Base-by-base conservation (phyloP, 1,140 invertebrate genomes). In the Drosophila malerkotliana region DNA sequence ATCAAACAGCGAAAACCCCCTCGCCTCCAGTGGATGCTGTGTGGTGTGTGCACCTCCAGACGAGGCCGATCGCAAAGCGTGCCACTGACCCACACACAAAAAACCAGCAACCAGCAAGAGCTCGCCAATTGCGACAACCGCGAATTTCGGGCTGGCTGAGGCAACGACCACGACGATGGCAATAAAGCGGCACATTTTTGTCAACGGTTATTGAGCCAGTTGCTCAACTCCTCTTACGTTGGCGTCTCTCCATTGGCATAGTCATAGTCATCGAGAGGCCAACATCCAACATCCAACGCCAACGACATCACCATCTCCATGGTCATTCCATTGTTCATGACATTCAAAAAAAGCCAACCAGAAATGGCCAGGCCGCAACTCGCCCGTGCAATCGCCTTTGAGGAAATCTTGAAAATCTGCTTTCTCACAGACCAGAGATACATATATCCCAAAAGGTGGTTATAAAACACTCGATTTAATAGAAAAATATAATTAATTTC, bases 271-370 rank as follows among this genome's bases (percentile, higher is more conserved):
- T 32, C 52, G 47, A 67, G 21, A 24, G 12, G 37, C 60, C 18
- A 49, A 28, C 6, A 26, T 28, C 52, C 61, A 44, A 7, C 41
- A n/a, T 4, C 56, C 49, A 52, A 24, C 52, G 53, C 53, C 57
- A 67, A 21, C 49, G 12, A 30, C 60, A 32, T 49, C 37, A 8
- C 32, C 60, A 62, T 51, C 39, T 44, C 69, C 59, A 75, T 60
- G 47, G 78, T 64, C 73, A 88, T 55, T 77, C 57, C 66, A 88
- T 88, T 88, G 83, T 79, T 88, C 83, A 88, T 88, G 83, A 88
- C 83, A 88, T 88, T 88, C 83, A 88, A 87, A 85, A 82, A 51
- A 56, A 12, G 18, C 18, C 71, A 67, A 83, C 66, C 68, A 72
- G 57, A 76, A 87, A 59, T 76, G 79, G 77, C 26, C 6, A 5